phyloP scores from a whole-genome alignment of 2,888 invertebrate genomes.

The Caenorhabditis sp. region DNA sequence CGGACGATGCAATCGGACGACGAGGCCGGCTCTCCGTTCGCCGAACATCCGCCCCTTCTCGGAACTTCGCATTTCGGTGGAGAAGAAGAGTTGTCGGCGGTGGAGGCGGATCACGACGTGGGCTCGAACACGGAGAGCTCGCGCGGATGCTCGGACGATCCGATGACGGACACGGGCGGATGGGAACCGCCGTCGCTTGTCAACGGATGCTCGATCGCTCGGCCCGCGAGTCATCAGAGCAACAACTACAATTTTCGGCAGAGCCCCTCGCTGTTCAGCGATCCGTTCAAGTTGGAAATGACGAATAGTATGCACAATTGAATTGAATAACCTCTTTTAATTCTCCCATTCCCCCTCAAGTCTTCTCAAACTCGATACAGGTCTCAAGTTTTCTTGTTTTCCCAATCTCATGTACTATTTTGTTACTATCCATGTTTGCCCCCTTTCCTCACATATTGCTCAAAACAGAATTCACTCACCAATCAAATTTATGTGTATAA shows the following conservation, averaged over 20 bases:
- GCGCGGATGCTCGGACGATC: conserved; percentile 61
- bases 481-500: conserved; percentile 6
- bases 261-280: conserved; percentile 74
- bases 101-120: conserved; percentile 61
- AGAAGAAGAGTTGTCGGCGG: conserved; percentile 60
- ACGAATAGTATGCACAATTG: conserved; percentile 60
- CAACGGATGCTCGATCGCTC: conserved; percentile 11
- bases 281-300: conserved; percentile 75
- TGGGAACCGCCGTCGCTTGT: conserved; percentile 47
- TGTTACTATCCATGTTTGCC: conserved; percentile 9
- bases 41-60: too few relatives aligned
- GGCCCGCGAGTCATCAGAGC: conserved; percentile 6
- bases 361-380: neutral
- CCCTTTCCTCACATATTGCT: neutral
- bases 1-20: conserved; percentile 60
- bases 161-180: conserved; percentile 34
- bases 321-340: neutral
- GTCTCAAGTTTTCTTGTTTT: neutral
- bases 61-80: too few relatives aligned
- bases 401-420: neutral
- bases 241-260: conserved; percentile 64
- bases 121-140: conserved; percentile 71
- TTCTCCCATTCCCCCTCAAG: conserved; percentile 3
- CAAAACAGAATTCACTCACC: conserved; percentile 1
- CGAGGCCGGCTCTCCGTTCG: conserved; percentile 38